phyloP scores from a whole-genome alignment of 2,888 invertebrate genomes.

The Cylindroiulus punctatus region DNA sequence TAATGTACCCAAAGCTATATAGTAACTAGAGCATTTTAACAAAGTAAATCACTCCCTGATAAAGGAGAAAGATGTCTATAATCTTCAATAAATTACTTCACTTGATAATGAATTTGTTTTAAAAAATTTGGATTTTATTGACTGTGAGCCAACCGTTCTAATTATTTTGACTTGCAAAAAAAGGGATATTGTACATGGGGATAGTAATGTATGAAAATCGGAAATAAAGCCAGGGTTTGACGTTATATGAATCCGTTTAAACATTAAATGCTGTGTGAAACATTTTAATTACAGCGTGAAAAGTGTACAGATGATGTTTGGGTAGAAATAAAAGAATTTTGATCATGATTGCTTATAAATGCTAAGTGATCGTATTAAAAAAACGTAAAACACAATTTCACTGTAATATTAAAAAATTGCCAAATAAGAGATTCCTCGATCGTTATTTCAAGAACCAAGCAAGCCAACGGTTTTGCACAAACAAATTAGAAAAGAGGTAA shows the following conservation, averaged over 20 bases:
- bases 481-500: not conserved
- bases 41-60: too few species aligned
- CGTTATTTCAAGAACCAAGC: not conserved
- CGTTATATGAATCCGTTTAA: conserved; percentile 9
- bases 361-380: conserved; percentile 26
- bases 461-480: not conserved
- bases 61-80: too few species aligned
- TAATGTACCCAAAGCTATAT: too few species aligned
- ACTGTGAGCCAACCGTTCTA: not conserved
- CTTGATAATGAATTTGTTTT: not conserved
- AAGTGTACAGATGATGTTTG: conserved; percentile 45
- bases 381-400: not conserved
- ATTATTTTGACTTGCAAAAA: not conserved
- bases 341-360: conserved; percentile 45
- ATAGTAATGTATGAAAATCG: not conserved
- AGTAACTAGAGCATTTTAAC: too few species aligned
- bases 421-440: conserved; percentile 36
- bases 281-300: conserved; percentile 42
- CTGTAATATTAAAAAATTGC: not conserved
- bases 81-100: too few species aligned
- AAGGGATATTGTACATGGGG: too few species aligned
- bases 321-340: conserved; percentile 43
- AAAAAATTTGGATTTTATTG: not conserved
- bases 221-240: not conserved
- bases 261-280: conserved; percentile 24